A percentile compares a stretch with the other conserved stretches of the same genome.
These are phyloP conservation scores for Melanerpes formicivorus DNA, from an alignment of 2,113 vertebrate genomes.

Conservation along the genomic window DNA sequence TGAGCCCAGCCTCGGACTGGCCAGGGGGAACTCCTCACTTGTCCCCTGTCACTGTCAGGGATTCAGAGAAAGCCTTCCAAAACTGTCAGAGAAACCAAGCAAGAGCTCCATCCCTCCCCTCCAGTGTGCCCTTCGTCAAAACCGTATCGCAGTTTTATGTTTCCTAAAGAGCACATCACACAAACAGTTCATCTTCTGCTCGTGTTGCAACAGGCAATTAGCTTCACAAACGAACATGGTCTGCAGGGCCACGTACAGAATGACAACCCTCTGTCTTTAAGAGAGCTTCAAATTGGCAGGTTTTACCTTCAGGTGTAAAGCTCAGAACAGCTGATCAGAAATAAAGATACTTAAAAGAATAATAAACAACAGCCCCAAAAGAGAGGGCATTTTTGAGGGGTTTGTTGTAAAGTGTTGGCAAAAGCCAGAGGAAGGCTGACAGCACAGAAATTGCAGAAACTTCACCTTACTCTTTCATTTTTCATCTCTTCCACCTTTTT, in stretches of 20 bases:
- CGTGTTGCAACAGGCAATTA: not conserved
- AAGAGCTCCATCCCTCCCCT: not conserved
- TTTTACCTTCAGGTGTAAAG: not conserved
- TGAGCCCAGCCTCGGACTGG: not conserved
- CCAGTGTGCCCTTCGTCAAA: not conserved
- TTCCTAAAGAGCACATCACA: not conserved
- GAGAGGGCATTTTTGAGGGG: not conserved
- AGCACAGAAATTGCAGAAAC: not conserved
- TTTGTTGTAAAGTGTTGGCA: not conserved
- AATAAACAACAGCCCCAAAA: not conserved
- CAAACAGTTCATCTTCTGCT: not conserved
- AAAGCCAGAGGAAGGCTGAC: not conserved
- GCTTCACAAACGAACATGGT: not conserved
- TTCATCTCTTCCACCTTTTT: not conserved
- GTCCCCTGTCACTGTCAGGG: not conserved
- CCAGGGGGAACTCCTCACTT: not conserved
- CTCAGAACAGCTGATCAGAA: not conserved
- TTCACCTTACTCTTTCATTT: not conserved
- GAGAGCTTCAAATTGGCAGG: not conserved
- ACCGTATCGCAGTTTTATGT: not conserved
- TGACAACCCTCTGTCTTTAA: not conserved
- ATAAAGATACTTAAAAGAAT: not conserved
- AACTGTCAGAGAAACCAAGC: not conserved
- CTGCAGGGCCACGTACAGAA: not conserved
- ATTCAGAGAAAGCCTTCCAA: conserved; percentile 6